These are phyloP conservation scores for Azorinus chamasolen DNA, from an alignment of 2,888 invertebrate genomes.

Conservation along the genomic window DNA sequence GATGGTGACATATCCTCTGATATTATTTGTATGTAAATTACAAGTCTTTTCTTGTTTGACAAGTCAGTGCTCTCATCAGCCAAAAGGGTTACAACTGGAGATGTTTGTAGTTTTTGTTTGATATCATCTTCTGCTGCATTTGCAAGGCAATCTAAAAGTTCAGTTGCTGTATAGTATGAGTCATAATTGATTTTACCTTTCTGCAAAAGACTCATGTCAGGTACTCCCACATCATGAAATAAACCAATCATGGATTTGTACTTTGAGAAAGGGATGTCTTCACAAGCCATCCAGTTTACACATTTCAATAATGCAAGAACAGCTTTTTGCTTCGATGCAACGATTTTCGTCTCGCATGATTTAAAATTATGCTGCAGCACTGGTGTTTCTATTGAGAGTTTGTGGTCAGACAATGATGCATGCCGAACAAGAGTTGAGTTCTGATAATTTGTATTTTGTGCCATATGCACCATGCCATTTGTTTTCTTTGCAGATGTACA, in stretches of 20 bases:
- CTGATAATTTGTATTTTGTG: constrained; percentile 7
- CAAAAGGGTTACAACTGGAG: constrained; percentile 34
- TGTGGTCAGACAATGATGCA: constrained; percentile 14
- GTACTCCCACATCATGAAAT: constrained; percentile 11
- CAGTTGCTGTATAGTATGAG: constrained; percentile 16
- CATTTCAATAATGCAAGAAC: constrained; percentile 9
- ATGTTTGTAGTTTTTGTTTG: constrained; percentile 10
- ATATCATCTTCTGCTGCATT: constrained; percentile 12
- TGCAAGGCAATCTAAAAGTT: constrained; percentile 29
- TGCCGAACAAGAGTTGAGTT: constrained; percentile 5
- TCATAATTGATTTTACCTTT: constrained; percentile 20
- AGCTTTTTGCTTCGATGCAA: constrained; percentile 6
- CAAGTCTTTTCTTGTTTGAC: constrained; percentile 39
- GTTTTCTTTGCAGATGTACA: no score
- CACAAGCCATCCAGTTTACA: constrained; percentile 22
- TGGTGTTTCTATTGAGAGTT: background rate
- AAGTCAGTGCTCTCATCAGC: constrained; percentile 57
- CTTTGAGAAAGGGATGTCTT: constrained; percentile 26
- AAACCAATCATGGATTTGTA: constrained; percentile 30
- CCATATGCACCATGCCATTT: no score
- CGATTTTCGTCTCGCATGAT: background rate
- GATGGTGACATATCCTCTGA: constrained; percentile 26
- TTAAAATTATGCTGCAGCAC: background rate
- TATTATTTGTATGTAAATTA: constrained; percentile 44
- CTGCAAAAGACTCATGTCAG: background rate